A percentile compares a stretch with the other conserved stretches of the same genome.
These are phyloP conservation scores for Gadopsis marmoratus DNA, from an alignment of 2,797 vertebrate species.

Conservation along the genomic window DNA sequence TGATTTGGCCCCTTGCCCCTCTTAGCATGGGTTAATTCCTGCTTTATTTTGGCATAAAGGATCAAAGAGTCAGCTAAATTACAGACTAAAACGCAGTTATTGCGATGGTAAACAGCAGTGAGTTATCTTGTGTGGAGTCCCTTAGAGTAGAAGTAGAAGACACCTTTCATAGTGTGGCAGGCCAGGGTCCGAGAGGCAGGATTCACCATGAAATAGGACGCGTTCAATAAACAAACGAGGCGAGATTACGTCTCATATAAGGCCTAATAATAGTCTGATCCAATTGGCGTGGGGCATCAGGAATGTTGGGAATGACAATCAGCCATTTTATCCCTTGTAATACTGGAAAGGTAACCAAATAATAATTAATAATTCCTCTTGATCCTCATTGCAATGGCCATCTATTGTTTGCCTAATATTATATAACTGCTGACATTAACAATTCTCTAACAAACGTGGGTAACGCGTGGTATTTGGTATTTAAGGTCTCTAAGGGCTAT, in stretches of 20 bases:
- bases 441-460: not conserved
- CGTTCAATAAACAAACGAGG: too few relatives aligned
- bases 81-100: constrained; percentile 38
- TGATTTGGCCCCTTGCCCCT: constrained; percentile 30
- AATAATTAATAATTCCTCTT: constrained; percentile 13
- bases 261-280: constrained; percentile 18
- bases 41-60: constrained; percentile 42
- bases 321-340: constrained; percentile 24
- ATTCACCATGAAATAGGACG: too few relatives aligned
- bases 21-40: constrained; percentile 40
- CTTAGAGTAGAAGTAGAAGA: constrained; percentile 7
- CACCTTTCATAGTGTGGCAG: constrained; percentile 7
- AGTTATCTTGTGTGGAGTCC: constrained; percentile 3
- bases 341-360: constrained; percentile 21
- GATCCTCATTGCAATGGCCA: constrained; percentile 10
- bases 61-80: constrained; percentile 49
- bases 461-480: not conserved
- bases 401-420: constrained; percentile 10
- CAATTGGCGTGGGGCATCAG: not conserved
- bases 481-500: not conserved
- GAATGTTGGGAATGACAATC: constrained; percentile 26
- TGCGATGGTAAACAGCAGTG: constrained; percentile 22
- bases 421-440: not conserved
- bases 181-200: too few relatives aligned
- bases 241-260: constrained; percentile 6